Percentiles rank a stretch among this genome's conserved stretches.
Conservation (phyloP, 2,888 invertebrate genomes). For the Slavum lentiscoides region DNA sequence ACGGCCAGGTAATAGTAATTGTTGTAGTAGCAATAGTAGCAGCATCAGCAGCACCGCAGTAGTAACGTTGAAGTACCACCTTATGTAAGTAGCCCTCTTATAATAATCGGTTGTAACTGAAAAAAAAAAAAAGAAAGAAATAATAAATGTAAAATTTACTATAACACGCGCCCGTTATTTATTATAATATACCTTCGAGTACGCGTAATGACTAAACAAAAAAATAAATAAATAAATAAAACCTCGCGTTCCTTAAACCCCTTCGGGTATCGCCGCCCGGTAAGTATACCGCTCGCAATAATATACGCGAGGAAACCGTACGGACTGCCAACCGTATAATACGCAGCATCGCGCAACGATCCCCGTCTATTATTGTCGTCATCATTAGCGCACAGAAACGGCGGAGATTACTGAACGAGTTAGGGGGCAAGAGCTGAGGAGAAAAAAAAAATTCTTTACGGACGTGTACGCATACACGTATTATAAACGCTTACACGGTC, state of each 20-base stretch:
- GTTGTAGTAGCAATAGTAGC: slow-evolving; percentile 3
- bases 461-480: too few relatives aligned
- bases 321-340: too few relatives aligned
- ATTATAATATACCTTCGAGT: slow-evolving; percentile 15
- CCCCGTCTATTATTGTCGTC: too few relatives aligned
- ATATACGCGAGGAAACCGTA: too few relatives aligned
- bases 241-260: neutral
- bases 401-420: too few relatives aligned
- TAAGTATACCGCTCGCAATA: neutral
- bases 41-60: neutral
- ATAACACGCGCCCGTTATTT: slow-evolving; percentile 20
- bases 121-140: neutral
- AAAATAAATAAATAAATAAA: neutral
- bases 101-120: slow-evolving; percentile 35
- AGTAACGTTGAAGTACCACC: neutral
- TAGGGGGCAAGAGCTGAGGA: too few relatives aligned
- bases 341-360: too few relatives aligned
- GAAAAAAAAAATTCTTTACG: neutral
- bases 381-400: too few relatives aligned
- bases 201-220: slow-evolving; percentile 39
- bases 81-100: neutral
- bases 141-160: slow-evolving; percentile 17
- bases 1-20: slow-evolving; percentile 2
- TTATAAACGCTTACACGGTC: slow-evolving; percentile 1
- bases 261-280: slow-evolving; percentile 8